Base-by-base conservation (phyloP, 2,888 invertebrate genomes). In the Perdita meconis region DNA sequence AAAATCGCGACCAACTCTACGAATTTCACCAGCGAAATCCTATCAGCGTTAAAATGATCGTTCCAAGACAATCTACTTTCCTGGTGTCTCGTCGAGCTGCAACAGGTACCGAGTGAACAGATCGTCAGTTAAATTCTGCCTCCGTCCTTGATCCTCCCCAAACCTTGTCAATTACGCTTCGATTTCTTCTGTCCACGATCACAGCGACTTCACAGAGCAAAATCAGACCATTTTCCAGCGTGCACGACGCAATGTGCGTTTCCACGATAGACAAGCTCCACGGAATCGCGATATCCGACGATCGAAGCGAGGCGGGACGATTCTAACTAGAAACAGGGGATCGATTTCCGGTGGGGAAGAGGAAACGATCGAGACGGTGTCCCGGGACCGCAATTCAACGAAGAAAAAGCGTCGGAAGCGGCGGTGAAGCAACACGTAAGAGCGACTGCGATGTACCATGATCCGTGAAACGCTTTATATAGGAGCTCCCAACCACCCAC, bases 401-500 rank as follows among this genome's bases (percentile, higher is more conserved):
- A 38, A 40, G 16, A 40, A 65, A 38, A 42, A 59, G 26, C 12
- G 24, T 16, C 56, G 22, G 60, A 51, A 68, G 67, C 60, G 50
- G 30, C 69, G 47, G 50, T 67, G 78, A 76, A 79, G 81, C 82
- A 77, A 80, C 80, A 82, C 86, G 85, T 80, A 77, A 79, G 63
- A 81, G 76, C 74, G 73, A 89, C 87, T 88, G 86, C 86, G 88
- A 81, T 82, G 82, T 87, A 77, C 79, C 80, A 74, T 80, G 78
- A 80, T 79, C 82, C 82, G 86, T 80, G 78, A 83, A 85, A 82
- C 86, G 87, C 85, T 87, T 89, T 89, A 88, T 89, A 89, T 89
- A 89, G 87, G 78, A 75, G 65, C 85, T 59, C 80, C 86, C 86
- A 75, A 80, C 89, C 89, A 88, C 89, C 88, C 87, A 86, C 88